A percentile compares a stretch with the other conserved stretches of the same genome.
These are phyloP conservation scores for Pseudorhombus dupliciocellatus DNA, from an alignment of 2,113 vertebrate species.

Conservation along the genomic window DNA sequence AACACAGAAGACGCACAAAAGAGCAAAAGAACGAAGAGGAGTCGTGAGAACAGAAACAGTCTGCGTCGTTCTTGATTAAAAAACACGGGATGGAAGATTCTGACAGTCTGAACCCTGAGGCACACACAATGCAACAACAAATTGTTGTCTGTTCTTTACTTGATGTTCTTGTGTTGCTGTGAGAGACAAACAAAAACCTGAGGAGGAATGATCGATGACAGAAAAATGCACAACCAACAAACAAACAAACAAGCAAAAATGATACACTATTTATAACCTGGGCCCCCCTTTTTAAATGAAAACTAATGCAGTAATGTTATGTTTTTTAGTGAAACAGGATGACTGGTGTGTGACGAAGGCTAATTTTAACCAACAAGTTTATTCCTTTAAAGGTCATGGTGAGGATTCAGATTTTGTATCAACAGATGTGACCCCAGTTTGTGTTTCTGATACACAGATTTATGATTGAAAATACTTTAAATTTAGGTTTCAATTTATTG, in stretches of 20 bases:
- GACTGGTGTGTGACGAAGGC: too few relatives aligned
- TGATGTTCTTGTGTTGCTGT: too few relatives aligned
- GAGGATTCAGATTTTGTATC: neutral
- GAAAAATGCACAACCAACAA: neutral
- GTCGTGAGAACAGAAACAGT: slow-evolving; percentile 47
- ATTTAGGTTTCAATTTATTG: too few relatives aligned
- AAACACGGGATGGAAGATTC: slow-evolving; percentile 38
- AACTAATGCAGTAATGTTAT: too few relatives aligned
- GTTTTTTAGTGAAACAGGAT: too few relatives aligned
- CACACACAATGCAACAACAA: neutral
- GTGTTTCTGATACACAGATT: too few relatives aligned
- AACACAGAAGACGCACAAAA: neutral
- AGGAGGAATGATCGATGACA: too few relatives aligned
- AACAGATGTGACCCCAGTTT: neutral
- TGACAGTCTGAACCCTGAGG: slow-evolving; percentile 46
- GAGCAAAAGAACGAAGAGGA: neutral
- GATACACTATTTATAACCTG: too few relatives aligned
- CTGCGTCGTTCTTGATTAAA: slow-evolving; percentile 31
- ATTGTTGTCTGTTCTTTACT: too few relatives aligned
- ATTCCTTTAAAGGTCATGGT: slow-evolving; percentile 4
- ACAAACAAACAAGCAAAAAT: neutral
- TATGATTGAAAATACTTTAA: too few relatives aligned
- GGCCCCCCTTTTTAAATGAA: too few relatives aligned
- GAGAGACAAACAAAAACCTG: neutral
- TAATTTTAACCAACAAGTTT: neutral